A percentile compares a stretch with the other conserved stretches of the same genome.
Evolutionary conservation across 2,888 invertebrate genomes (phyloP).

Genomic region (Ophonus ardosiacus): DNA sequence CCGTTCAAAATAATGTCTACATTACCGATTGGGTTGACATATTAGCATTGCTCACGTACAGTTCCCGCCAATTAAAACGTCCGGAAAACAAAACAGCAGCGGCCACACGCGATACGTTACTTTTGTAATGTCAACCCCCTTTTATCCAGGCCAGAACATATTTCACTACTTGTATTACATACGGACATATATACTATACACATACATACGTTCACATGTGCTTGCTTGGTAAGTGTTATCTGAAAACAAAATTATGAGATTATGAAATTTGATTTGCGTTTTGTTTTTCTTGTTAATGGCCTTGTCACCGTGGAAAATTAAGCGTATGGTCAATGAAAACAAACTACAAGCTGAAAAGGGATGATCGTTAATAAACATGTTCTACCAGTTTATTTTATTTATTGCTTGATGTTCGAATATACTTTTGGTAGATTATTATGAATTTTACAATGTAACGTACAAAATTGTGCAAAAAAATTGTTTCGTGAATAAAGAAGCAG

Average conservation of each 20-base stretch:
- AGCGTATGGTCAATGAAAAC: too few species aligned
- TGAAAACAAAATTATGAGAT: conserved; percentile 16
- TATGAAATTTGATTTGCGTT: conserved; percentile 6
- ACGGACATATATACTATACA: neutral
- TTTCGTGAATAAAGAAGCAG: too few species aligned
- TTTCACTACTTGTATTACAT: conserved; percentile 14
- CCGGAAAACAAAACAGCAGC: conserved; percentile 58
- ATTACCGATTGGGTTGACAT: conserved; percentile 64
- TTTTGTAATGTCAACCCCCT: conserved; percentile 58
- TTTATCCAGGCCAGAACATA: neutral
- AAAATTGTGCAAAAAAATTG: too few species aligned
- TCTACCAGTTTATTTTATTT: too few species aligned
- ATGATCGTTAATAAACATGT: too few species aligned
- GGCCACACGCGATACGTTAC: conserved; percentile 60
- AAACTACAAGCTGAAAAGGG: too few species aligned
- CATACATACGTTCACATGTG: neutral
- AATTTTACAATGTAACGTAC: too few species aligned
- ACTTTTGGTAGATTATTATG: too few species aligned
- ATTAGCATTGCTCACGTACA: conserved; percentile 59
- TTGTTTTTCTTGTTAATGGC: neutral
- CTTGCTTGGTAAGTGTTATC: conserved; percentile 1
- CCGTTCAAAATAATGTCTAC: conserved; percentile 63
- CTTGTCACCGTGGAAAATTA: neutral
- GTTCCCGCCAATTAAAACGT: conserved; percentile 59
- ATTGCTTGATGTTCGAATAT: too few species aligned